Conservation (phyloP, 64 coral and sea anemone genomes). For the Porites australiensis region DNA sequence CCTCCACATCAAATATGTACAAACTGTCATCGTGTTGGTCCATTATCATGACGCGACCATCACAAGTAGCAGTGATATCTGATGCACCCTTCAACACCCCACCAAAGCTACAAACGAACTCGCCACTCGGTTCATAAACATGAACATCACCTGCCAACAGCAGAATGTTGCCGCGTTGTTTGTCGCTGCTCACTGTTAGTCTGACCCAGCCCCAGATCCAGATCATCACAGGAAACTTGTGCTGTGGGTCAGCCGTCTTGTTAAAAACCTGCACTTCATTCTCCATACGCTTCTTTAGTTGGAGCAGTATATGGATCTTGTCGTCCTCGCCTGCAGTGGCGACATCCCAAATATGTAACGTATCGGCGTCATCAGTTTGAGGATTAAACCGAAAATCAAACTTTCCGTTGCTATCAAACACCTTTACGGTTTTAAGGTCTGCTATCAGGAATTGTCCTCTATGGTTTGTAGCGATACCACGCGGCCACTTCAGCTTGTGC, state of each 20-base stretch:
- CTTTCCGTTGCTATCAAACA: too few species aligned
- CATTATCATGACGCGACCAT: slow-evolving; percentile 51
- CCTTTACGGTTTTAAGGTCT: neutral
- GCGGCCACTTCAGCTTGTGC: too few species aligned
- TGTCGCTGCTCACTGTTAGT: too few species aligned
- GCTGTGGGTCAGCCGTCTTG: too few species aligned
- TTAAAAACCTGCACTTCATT: neutral
- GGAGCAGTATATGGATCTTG: slow-evolving; percentile 3
- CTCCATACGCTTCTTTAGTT: too few species aligned
- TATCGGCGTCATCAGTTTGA: neutral
- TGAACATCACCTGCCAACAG: neutral
- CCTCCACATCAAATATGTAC: slow-evolving; percentile 38
- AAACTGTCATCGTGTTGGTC: neutral
- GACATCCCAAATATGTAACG: neutral
- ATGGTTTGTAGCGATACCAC: too few species aligned
- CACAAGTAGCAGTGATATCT: slow-evolving; percentile 28
- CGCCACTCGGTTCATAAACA: slow-evolving; percentile 17
- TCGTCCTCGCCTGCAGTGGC: neutral
- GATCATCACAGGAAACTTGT: too few species aligned
- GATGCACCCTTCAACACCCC: neutral
- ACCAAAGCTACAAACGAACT: slow-evolving; percentile 30
- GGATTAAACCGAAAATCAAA: too few species aligned
- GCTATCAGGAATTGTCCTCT: neutral
- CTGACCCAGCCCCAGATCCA: too few species aligned
- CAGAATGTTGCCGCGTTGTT: too few species aligned